phyloP scores from a whole-genome alignment of 2,888 invertebrate species.

The Brenthis ino region DNA sequence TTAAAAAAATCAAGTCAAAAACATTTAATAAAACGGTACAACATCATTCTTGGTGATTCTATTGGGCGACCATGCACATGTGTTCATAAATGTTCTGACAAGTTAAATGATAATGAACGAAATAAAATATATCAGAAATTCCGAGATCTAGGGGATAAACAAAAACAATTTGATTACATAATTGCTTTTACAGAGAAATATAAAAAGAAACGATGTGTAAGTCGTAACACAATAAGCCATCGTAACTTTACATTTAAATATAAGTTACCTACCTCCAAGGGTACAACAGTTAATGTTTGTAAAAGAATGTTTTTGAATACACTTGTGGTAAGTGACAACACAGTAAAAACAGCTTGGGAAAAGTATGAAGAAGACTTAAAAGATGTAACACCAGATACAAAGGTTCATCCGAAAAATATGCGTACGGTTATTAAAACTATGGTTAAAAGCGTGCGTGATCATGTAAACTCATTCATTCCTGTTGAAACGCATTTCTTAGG shows the following conservation, averaged over 20 bases:
- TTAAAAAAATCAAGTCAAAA: neutral
- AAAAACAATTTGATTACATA: slow-evolving; percentile 8
- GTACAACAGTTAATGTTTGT: slow-evolving; percentile 3
- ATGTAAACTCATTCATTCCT: slow-evolving; percentile 12
- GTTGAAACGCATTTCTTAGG: slow-evolving; percentile 14
- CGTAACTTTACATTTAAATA: slow-evolving; percentile 6
- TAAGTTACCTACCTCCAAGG: slow-evolving; percentile 4
- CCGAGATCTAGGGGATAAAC: slow-evolving; percentile 3
- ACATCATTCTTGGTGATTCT: neutral
- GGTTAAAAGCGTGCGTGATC: slow-evolving; percentile 12
- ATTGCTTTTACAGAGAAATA: slow-evolving; percentile 8
- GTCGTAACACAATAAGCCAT: neutral
- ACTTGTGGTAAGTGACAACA: neutral
- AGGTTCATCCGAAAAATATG: neutral
- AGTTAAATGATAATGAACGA: slow-evolving; percentile 1
- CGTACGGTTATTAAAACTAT: slow-evolving; percentile 1
- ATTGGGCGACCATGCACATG: slow-evolving; percentile 4
- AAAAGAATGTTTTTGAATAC: slow-evolving; percentile 15
- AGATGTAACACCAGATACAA: neutral
- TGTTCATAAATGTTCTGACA: slow-evolving; percentile 5
- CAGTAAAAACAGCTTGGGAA: slow-evolving; percentile 12
- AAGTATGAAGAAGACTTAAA: neutral
- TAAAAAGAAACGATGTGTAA: slow-evolving; percentile 7
- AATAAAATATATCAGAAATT: slow-evolving; percentile 1
- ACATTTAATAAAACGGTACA: neutral